Base-by-base conservation (phyloP, 2,888 invertebrate species). In the Drosophila quinaria region DNA sequence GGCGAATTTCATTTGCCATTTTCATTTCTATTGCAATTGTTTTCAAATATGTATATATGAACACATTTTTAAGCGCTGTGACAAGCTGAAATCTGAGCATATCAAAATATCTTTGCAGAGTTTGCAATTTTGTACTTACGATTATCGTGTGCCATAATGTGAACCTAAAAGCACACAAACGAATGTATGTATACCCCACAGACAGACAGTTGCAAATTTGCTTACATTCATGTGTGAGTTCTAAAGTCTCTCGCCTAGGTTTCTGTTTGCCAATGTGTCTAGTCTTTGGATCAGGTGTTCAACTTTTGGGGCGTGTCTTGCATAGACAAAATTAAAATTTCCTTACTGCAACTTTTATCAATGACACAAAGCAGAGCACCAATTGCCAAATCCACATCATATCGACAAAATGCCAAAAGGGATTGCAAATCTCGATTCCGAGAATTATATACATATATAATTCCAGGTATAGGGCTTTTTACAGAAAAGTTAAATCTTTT, bases 151-250 rank as follows among this genome's bases (percentile, higher is more conserved):
- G 35, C 17, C 17, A 51, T 56, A 50, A 39, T 74, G 62, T 56
- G 59, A 44, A 44, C 66, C 44, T 70, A 47, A 78, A 62, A 69
- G 64, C 52, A 31, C 41, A 61, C 52, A 65, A 51, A 66, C 17
- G 5, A 25, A 25, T 25, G 25, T 25, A 25, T 25, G 25, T 25
- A 49, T 41, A 44, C 22, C 13, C 42, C 46, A n/a, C 46, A 42
- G 25, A 54, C 25, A 63, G 58, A 49, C 49, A 29, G 25, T 37
- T 52, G 56, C 50, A 60, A 74, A 64, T 65, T 70, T 60, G 62
- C 65, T 74, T 64, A 31, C 64, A 4, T 10, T 25, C 17, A 31
- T 50, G 25, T 55, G 44, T n/a, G 54, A 56, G 13, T 49, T 44
- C 15, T 44, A 17, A 37, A 15, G 29, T 41, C 37, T 37, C 41